Evolutionary conservation across 2,113 vertebrate species (phyloP), one percentile per base, ranked within the genome.

Genomic region (Cyanoderma ruficeps): DNA sequence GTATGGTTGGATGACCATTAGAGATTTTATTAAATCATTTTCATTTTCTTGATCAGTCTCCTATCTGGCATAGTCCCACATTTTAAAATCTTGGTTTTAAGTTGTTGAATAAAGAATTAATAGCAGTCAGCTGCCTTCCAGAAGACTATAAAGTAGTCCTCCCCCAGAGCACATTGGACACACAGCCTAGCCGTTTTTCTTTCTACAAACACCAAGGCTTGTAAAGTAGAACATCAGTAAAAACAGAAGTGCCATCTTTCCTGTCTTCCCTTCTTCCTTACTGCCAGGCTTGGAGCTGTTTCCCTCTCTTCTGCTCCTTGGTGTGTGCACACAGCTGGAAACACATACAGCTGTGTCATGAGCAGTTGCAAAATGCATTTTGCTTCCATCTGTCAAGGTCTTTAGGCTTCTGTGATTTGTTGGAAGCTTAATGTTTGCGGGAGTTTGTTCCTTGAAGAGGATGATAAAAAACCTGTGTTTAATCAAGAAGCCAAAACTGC

Each of bases 401-500:
- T 93, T 65, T 59, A 60, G 63, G 57, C 79, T 77, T 91, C 70
- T 1, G 2, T 11, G 68, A 72, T 63, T 87, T 90, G 37, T 52
- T 61, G 72, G 69, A 94, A 83, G 59, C 57, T 69, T 13, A 63
- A 71, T 7, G 3, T 63, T 84, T 67, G 27, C 23, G 9, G 10
- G 28, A 56, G 18, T 20, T 49, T 88, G n/a, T 69, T 88, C 47
- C 63, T 89, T 72, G 55, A 76, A 93, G 47, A 83, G 55, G 61
- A 74, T 86, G 37, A 59, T 90, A 70, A 81, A 37, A 92, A 96
- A 84, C 46, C 81, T 37, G 41, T 70, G 72, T 52, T 74, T 95
- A 87, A 70, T 77, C 46, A 80, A 68, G 91, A 93, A 96, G 59
- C 22, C 21, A 68, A 53, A 91, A 82, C 65, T 94, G 70, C 57